phyloP scores from a whole-genome alignment of 2,888 invertebrate species.

The Sepioteuthis lessoniana region DNA sequence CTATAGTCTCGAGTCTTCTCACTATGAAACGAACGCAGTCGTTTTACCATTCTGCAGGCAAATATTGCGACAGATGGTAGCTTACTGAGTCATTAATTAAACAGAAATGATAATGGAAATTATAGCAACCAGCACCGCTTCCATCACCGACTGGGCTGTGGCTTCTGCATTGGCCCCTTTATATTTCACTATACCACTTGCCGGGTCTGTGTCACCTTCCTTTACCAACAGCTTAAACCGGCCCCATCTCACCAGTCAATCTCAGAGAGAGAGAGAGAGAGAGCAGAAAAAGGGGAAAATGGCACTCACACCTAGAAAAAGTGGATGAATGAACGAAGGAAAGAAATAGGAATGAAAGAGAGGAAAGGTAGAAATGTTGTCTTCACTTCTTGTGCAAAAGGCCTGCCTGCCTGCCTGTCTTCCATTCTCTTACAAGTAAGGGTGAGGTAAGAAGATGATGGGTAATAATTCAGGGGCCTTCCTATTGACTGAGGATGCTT shows the following conservation, averaged over 20 bases:
- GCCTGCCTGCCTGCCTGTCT: background rate
- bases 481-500: background rate
- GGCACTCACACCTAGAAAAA: background rate
- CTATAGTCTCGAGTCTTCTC: background rate
- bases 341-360: background rate
- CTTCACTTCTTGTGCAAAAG: background rate
- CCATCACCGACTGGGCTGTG: background rate
- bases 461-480: constrained; percentile 16
- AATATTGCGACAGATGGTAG: constrained; percentile 45
- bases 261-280: background rate
- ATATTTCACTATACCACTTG: constrained; percentile 12
- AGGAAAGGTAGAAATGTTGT: background rate
- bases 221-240: background rate
- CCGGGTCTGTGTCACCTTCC: constrained; percentile 21
- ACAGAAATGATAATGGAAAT: constrained; percentile 36
- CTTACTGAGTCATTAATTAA: constrained; percentile 45
- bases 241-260: background rate
- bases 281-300: background rate
- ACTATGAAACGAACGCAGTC: background rate
- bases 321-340: background rate
- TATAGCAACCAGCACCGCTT: background rate
- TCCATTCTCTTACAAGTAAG: background rate
- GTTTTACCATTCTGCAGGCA: background rate
- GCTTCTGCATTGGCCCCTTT: background rate
- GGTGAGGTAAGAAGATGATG: background rate